These are phyloP conservation scores for Tenebrosternarchus preto DNA, from an alignment of 2,113 vertebrate genomes.

Conservation along the genomic window DNA sequence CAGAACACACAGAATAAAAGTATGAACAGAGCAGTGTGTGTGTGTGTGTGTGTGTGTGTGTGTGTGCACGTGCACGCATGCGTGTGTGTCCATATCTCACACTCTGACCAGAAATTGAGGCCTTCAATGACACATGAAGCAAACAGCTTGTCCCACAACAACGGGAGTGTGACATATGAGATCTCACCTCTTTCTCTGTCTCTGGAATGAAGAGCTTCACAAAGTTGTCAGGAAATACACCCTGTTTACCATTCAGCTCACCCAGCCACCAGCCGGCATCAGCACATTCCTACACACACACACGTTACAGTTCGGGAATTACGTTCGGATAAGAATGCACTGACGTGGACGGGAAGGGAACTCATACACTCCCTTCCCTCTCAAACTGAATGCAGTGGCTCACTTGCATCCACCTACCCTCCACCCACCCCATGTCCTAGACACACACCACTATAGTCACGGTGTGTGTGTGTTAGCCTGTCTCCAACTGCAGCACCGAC, in stretches of 20 bases:
- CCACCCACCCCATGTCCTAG: no score
- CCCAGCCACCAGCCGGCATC: constrained; percentile 98
- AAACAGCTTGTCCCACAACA: not conserved
- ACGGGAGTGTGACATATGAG: not conserved
- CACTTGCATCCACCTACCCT: no score
- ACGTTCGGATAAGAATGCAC: no score
- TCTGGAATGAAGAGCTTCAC: constrained; percentile 91
- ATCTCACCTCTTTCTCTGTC: constrained; percentile 88
- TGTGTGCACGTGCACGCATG: constrained; percentile 15
- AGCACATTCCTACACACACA: constrained; percentile 84
- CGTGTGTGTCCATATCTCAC: not conserved
- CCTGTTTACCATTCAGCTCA: constrained; percentile 86
- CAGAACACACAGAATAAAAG: no score
- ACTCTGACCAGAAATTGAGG: constrained; percentile 49
- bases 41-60: constrained; percentile 13
- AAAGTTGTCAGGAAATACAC: constrained; percentile 98
- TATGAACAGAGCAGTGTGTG: not conserved
- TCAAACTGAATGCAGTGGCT: no score
- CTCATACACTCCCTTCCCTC: no score
- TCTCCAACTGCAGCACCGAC: no score
- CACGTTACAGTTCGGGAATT: not conserved
- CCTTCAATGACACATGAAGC: constrained; percentile 6
- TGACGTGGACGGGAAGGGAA: no score
- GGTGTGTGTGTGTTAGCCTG: no score
- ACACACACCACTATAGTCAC: no score